phyloP scores from a whole-genome alignment of 2,888 invertebrate genomes.

The Platerodrilus igneus region DNA sequence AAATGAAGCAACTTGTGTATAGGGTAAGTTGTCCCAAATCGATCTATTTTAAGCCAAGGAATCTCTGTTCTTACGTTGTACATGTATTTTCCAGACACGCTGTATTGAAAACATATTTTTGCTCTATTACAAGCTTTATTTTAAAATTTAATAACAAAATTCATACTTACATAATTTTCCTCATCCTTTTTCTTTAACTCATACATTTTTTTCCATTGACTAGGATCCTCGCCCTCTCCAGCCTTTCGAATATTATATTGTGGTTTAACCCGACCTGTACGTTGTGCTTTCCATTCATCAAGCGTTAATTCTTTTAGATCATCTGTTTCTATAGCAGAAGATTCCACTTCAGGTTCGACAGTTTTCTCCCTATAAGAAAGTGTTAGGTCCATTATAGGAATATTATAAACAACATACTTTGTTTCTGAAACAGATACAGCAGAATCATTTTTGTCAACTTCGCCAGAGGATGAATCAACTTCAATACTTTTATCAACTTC shows the following conservation, averaged over 20 bases:
- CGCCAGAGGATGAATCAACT: constrained; percentile 43
- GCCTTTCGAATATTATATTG: constrained; percentile 89
- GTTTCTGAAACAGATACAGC: constrained; percentile 33
- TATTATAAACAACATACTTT: constrained; percentile 32
- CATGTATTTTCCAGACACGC: too few relatives aligned
- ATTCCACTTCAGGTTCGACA: constrained; percentile 37
- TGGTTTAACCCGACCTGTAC: constrained; percentile 75
- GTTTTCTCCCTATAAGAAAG: constrained; percentile 37
- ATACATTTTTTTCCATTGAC: constrained; percentile 90
- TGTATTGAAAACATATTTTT: too few relatives aligned
- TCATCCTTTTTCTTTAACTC: constrained; percentile 72
- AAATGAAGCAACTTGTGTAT: too few relatives aligned
- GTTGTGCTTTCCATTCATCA: constrained; percentile 91
- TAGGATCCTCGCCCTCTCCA: constrained; percentile 87
- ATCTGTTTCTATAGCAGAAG: constrained; percentile 59
- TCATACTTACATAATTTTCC: constrained; percentile 42
- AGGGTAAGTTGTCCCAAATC: too few relatives aligned
- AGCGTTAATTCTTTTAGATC: constrained; percentile 84
- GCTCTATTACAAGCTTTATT: too few relatives aligned
- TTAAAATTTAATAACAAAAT: background rate
- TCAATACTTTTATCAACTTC: constrained; percentile 43
- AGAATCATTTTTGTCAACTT: constrained; percentile 51
- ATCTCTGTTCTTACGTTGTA: too few relatives aligned
- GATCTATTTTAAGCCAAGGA: too few relatives aligned
- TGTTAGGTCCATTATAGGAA: constrained; percentile 10